Conservation (phyloP, 2,888 invertebrate genomes). For the Apodemia mormo region DNA sequence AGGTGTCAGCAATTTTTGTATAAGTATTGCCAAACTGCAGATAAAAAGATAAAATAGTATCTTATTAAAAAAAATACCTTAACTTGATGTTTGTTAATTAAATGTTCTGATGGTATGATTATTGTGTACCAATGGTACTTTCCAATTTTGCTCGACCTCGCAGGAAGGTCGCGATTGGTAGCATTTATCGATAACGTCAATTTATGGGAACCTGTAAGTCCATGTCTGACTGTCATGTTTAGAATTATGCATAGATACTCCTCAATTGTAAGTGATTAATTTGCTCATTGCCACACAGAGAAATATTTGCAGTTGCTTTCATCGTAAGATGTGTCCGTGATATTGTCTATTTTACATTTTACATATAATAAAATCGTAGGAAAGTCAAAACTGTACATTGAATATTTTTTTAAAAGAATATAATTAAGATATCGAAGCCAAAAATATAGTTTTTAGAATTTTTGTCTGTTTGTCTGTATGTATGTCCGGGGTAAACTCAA, state of each 20-base stretch:
- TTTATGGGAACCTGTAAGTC: conserved; percentile 9
- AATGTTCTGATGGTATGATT: conserved; percentile 43
- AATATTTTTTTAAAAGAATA: too few relatives aligned
- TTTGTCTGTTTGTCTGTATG: too few relatives aligned
- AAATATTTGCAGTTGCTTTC: not conserved
- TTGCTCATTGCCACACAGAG: not conserved
- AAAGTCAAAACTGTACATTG: too few relatives aligned
- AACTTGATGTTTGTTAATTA: conserved; percentile 37
- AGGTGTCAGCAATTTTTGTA: too few relatives aligned
- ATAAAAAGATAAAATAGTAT: not conserved
- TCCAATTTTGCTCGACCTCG: conserved; percentile 55
- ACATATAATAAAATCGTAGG: too few relatives aligned
- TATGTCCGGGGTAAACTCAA: too few relatives aligned
- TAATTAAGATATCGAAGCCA: too few relatives aligned
- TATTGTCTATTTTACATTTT: too few relatives aligned
- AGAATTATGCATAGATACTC: conserved; percentile 7
- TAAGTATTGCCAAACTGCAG: too few relatives aligned
- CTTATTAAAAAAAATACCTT: not conserved
- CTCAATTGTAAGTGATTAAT: conserved; percentile 2
- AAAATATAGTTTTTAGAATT: too few relatives aligned
- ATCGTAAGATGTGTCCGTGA: not conserved
- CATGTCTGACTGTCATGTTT: conserved; percentile 16
- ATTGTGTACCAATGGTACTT: conserved; percentile 49
- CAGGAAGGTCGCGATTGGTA: conserved; percentile 48
- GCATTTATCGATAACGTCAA: conserved; percentile 34